phyloP scores from a whole-genome alignment of 2,797 vertebrate genomes.

The Thripadectes ignobilis region DNA sequence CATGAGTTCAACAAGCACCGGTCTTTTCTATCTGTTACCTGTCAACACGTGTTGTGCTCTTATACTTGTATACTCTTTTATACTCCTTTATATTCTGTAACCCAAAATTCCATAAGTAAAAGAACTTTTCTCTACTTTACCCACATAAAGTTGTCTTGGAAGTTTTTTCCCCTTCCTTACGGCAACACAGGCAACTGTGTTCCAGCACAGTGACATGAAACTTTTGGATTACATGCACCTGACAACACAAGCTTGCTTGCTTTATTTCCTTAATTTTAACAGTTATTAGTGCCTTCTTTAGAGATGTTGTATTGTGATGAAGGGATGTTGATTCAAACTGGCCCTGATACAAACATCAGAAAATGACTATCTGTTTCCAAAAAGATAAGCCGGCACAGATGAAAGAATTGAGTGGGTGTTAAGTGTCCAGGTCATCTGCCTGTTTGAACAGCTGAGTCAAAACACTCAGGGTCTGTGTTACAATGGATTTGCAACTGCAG shows the following conservation, averaged over 20 bases:
- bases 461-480: not conserved
- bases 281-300: not conserved
- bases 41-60: too few species aligned
- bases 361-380: not conserved
- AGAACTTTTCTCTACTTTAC: too few species aligned
- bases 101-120: too few species aligned
- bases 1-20: too few species aligned
- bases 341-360: not conserved
- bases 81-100: too few species aligned
- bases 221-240: not conserved
- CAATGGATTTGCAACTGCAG: not conserved
- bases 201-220: not conserved
- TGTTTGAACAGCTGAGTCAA: conserved; percentile 38
- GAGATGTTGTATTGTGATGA: not conserved
- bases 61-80: too few species aligned
- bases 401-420: not conserved
- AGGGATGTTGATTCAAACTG: not conserved
- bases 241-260: not conserved
- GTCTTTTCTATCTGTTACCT: too few species aligned
- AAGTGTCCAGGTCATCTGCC: not conserved
- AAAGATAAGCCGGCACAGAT: not conserved
- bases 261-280: not conserved
- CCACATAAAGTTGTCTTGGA: too few species aligned
- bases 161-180: too few species aligned
- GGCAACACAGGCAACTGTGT: not conserved